Percentiles rank a stretch among this genome's conserved stretches.
Evolutionary conservation across 2,113 vertebrate species (phyloP).

Genomic region (Salvator merianae): DNA sequence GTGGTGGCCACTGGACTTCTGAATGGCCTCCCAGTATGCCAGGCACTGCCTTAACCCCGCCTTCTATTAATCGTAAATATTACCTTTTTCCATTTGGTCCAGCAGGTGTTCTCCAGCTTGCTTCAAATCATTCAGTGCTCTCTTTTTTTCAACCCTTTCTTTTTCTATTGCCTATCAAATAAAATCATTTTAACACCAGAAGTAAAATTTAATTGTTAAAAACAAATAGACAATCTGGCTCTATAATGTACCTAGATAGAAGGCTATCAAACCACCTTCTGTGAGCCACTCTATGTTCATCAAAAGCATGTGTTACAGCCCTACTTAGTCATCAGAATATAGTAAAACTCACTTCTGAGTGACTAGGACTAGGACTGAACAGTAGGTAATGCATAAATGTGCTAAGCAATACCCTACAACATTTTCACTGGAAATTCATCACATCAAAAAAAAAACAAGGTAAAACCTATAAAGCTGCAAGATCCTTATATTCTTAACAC

Average conservation of each 20-base stretch:
- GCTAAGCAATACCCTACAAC: background rate
- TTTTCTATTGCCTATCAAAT: slow-evolving; percentile 79
- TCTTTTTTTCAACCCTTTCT: slow-evolving; percentile 77
- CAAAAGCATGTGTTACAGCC: no score
- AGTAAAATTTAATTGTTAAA: background rate
- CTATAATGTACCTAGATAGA: background rate
- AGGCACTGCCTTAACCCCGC: no score
- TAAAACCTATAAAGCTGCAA: background rate
- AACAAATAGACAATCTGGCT: background rate
- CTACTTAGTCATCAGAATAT: background rate
- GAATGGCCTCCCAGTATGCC: no score
- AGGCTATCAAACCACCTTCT: background rate
- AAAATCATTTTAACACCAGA: background rate
- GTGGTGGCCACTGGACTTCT: no score
- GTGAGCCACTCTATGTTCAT: background rate
- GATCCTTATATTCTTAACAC: background rate
- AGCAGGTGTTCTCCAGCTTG: slow-evolving; percentile 77
- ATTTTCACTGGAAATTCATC: background rate
- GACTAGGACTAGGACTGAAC: background rate
- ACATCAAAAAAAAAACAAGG: background rate
- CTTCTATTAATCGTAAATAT: background rate
- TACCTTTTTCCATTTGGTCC: slow-evolving; percentile 89
- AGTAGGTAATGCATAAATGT: background rate
- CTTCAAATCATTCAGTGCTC: slow-evolving; percentile 73
- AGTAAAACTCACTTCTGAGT: background rate